Evolutionary conservation across 2,113 vertebrate genomes (phyloP).

Genomic region (Oostethus manadensis): DNA sequence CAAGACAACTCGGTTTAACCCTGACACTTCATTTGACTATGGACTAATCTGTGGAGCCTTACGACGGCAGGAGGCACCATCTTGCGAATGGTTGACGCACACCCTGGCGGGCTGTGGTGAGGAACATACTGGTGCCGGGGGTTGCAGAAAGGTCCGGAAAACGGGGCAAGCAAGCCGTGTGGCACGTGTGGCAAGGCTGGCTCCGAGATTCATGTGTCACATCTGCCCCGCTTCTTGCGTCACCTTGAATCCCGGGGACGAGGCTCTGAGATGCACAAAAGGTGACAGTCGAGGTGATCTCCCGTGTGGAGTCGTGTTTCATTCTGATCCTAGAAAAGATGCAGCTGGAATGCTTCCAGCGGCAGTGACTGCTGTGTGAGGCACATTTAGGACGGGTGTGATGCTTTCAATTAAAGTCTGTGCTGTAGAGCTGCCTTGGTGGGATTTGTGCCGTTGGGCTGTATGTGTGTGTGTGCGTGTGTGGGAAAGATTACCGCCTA

Average conservation of each 20-base stretch:
- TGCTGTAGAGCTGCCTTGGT: constrained; percentile 30
- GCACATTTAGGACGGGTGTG: constrained; percentile 37
- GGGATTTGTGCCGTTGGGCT: constrained; percentile 38
- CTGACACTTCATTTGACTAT: constrained; percentile 44
- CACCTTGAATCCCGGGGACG: neutral
- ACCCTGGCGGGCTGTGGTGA: neutral
- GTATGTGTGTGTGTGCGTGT: constrained; percentile 21
- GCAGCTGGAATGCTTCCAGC: neutral
- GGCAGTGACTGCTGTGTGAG: neutral
- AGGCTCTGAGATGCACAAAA: neutral
- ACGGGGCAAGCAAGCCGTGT: neutral
- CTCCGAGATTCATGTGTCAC: neutral
- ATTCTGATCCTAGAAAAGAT: constrained; percentile 20
- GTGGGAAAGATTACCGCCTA: constrained; percentile 40
- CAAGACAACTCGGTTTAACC: constrained; percentile 40
- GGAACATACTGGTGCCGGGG: constrained; percentile 2
- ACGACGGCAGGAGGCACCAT: constrained; percentile 39
- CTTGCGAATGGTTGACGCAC: constrained; percentile 15
- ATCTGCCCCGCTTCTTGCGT: neutral
- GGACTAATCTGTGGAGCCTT: constrained; percentile 44
- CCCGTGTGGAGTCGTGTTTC: neutral
- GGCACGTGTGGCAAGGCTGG: neutral
- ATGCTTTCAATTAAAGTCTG: constrained; percentile 50
- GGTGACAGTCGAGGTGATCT: neutral
- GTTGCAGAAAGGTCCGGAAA: constrained; percentile 17